Evolutionary conservation across 2,113 vertebrate species (phyloP).

Genomic region (Echinops telfairi): DNA sequence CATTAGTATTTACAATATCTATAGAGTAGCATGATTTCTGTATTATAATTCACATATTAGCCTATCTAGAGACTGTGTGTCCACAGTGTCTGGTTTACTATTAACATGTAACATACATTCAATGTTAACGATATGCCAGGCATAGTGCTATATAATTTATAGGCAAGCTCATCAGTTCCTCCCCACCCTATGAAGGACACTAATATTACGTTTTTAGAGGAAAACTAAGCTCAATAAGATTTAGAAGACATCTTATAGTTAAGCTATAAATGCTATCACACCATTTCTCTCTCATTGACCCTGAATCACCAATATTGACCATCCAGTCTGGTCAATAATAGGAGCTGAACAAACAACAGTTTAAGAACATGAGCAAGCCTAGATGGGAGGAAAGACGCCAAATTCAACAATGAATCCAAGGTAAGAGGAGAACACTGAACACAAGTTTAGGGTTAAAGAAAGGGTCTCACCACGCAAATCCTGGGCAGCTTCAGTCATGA

Average conservation of each 20-base stretch:
- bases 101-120: not conserved
- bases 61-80: not conserved
- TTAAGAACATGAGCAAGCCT: not conserved
- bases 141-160: not conserved
- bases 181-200: not conserved
- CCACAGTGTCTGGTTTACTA: not conserved
- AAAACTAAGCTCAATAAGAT: conserved; percentile 37
- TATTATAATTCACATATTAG: not conserved
- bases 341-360: not conserved
- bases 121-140: conserved; percentile 11
- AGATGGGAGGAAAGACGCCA: not conserved
- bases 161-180: not conserved
- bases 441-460: not conserved
- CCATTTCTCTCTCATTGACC: not conserved
- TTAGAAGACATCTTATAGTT: conserved; percentile 11
- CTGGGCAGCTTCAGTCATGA: not conserved
- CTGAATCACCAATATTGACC: not conserved
- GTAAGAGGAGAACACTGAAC: not conserved
- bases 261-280: not conserved
- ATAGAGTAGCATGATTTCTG: not conserved
- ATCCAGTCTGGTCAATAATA: not conserved
- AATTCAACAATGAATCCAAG: not conserved
- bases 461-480: not conserved
- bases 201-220: conserved; percentile 1
- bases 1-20: not conserved